phyloP scores from a whole-genome alignment of 2,113 vertebrate species.

The Nothobranchius furzeri region DNA sequence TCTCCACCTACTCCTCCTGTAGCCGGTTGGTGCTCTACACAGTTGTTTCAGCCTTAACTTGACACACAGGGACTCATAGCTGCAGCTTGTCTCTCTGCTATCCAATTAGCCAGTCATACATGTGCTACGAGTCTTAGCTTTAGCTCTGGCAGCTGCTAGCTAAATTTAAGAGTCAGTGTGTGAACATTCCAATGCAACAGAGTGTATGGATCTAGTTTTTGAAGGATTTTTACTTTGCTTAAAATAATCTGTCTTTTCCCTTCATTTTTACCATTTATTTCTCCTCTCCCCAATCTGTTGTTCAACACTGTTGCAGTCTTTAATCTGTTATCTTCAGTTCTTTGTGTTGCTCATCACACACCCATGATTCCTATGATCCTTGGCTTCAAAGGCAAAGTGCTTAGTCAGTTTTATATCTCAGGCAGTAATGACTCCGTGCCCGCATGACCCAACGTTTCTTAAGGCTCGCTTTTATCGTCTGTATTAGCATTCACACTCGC shows the following conservation, averaged over 20 bases:
- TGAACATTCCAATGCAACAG: constrained; percentile 15
- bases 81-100: constrained; percentile 26
- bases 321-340: not conserved
- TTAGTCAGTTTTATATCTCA: constrained; percentile 13
- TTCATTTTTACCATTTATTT: not conserved
- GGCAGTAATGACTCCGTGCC: constrained; percentile 5
- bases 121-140: not conserved
- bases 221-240: constrained; percentile 14
- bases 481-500: constrained; percentile 11
- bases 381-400: not conserved
- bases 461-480: constrained; percentile 19
- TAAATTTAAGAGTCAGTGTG: constrained; percentile 26
- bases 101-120: constrained; percentile 36
- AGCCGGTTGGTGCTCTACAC: constrained; percentile 10
- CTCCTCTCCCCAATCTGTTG: constrained; percentile 10
- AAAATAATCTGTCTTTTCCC: not conserved
- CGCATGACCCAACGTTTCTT: constrained; percentile 7
- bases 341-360: constrained; percentile 5
- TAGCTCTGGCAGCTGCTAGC: constrained; percentile 21
- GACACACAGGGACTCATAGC: constrained; percentile 13
- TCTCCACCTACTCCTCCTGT: not conserved
- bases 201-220: constrained; percentile 10
- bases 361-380: not conserved
- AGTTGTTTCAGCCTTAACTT: not conserved
- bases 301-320: constrained; percentile 1